Evolutionary conservation across 2,888 invertebrate species (phyloP).

Genomic region (Actias luna): DNA sequence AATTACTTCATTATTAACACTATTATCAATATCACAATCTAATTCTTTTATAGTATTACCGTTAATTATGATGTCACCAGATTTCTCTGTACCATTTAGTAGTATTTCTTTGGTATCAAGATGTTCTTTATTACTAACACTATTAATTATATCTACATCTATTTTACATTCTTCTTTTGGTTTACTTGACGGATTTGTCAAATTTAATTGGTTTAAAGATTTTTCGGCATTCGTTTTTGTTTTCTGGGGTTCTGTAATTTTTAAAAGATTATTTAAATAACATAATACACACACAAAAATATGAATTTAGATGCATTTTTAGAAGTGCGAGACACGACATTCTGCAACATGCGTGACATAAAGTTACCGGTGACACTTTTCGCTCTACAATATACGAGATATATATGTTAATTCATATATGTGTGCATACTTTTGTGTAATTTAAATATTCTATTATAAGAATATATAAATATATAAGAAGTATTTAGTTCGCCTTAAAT

Average conservation of each 20-base stretch:
- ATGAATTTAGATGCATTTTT: no score
- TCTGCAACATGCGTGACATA: no score
- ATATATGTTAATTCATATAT: no score
- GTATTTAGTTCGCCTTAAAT: no score
- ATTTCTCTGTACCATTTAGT: constrained; percentile 66
- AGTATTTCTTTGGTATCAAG: constrained; percentile 75
- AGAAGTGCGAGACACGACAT: no score
- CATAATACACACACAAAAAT: not conserved
- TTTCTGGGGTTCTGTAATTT: constrained; percentile 62
- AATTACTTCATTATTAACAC: constrained; percentile 75
- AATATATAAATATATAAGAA: no score
- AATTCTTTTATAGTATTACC: constrained; percentile 69
- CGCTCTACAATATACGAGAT: no score
- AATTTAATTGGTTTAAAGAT: constrained; percentile 49
- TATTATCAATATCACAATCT: constrained; percentile 81
- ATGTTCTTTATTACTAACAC: constrained; percentile 56
- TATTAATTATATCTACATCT: constrained; percentile 42
- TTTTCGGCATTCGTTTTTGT: constrained; percentile 58
- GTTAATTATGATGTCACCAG: constrained; percentile 58
- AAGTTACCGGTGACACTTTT: no score
- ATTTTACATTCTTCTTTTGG: constrained; percentile 62
- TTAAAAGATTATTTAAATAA: not conserved
- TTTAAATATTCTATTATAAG: no score
- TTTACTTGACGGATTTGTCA: constrained; percentile 50
- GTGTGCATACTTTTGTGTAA: no score